Base-by-base conservation (phyloP, 2,888 invertebrate species). In the Drosophila antonietae region DNA sequence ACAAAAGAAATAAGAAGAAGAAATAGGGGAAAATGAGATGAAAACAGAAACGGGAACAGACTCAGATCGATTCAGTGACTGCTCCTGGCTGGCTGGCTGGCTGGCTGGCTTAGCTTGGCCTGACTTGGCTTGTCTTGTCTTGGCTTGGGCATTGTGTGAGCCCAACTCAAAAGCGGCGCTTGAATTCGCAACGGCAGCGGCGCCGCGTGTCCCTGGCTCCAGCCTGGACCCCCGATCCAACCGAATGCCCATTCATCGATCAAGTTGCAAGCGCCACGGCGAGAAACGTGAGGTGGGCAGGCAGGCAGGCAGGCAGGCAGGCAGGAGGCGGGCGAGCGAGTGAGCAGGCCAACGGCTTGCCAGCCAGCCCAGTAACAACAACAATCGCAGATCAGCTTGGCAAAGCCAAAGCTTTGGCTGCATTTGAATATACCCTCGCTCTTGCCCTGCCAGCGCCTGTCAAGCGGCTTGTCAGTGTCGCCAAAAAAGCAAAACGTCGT, bases 401-500 rank as follows among this genome's bases (percentile, higher is more conserved):
- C 28, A 28, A 28, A 28, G 28, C 28, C 28, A 5, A 28, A 75
- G 63, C 44, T 44, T 65, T 66, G 80, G 75, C 70, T 86, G 71
- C 78, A 83, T 83, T 83, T 83, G 88, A 83, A 83, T 83, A 83
- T 83, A 12, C 10, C n/a, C 39, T 14, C 14, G 1, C 39, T 15
- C 6, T 8, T n/a, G 7, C 8, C 2, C 39, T 39, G 39, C 8
- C 53, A 39, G 53, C 53, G 37, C 14, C 73, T 81, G 79, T 81
- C 83, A 77, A 68, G 82, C 63, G 72, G 87, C 88, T 78, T 84
- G 87, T 88, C 85, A 80, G 79, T 86, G 85, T 85, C 85, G 85
- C 89, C 88, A 85, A 89, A 89, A 89, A 89, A 87, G 79, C 83
- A 79, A 85, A 88, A 74, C 89, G 88, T 89, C 89, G 85, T 86